These are phyloP conservation scores for Corella eumyota DNA, from an alignment of 23 tunicate genomes.

Conservation along the genomic window DNA sequence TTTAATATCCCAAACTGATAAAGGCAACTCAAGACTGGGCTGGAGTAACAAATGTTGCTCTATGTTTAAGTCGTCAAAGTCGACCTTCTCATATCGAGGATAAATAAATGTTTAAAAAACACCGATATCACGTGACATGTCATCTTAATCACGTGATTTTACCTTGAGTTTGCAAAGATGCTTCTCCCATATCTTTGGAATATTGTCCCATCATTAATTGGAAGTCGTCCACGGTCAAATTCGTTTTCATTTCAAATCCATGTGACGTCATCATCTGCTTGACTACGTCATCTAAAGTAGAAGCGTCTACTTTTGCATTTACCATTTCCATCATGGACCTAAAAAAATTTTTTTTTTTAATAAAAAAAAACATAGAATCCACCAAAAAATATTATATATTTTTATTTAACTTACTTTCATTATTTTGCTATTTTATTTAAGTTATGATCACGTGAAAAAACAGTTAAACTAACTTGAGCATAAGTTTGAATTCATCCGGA, in stretches of 20 bases:
- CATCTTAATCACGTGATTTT: too few relatives aligned
- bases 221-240: conserved; percentile 47
- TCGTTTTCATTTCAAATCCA: conserved; percentile 30
- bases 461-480: conserved; percentile 46
- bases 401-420: not conserved
- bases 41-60: too few relatives aligned
- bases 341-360: not conserved
- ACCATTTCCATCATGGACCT: conserved; percentile 70
- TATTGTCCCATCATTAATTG: conserved; percentile 28
- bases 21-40: too few relatives aligned
- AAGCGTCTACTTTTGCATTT: conserved; percentile 33
- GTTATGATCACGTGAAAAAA: not conserved
- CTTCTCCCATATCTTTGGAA: too few relatives aligned
- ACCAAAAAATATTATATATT: not conserved
- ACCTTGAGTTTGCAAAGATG: too few relatives aligned
- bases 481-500: conserved; percentile 40
- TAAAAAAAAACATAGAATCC: not conserved
- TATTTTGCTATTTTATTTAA: not conserved
- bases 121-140: too few relatives aligned
- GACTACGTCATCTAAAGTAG: conserved; percentile 39
- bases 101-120: too few relatives aligned
- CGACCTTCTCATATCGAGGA: too few relatives aligned
- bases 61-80: too few relatives aligned
- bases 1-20: too few relatives aligned
- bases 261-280: conserved; percentile 28